phyloP scores from a whole-genome alignment of 2,888 invertebrate genomes.

The Anarsia innoxiella region DNA sequence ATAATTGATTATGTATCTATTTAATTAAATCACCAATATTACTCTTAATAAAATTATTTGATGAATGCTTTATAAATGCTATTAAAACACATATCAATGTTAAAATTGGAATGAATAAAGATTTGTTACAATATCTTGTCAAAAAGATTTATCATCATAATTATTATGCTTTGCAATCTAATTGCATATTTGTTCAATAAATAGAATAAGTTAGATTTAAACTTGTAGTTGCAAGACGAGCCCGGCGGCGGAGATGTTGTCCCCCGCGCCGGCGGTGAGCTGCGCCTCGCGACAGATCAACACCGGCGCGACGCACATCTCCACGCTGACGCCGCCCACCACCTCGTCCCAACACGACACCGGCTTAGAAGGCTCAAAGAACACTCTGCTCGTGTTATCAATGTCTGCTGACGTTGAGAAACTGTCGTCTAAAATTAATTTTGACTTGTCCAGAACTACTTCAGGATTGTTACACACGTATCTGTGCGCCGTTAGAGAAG shows the following conservation, averaged over 20 bases:
- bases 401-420: slow-evolving; percentile 81
- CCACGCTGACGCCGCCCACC: slow-evolving; percentile 63
- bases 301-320: slow-evolving; percentile 89
- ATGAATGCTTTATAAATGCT: too few relatives aligned
- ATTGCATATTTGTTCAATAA: too few relatives aligned
- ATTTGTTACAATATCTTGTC: too few relatives aligned
- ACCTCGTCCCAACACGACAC: slow-evolving; percentile 89
- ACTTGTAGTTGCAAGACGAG: slow-evolving; percentile 81
- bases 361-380: slow-evolving; percentile 80
- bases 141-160: too few relatives aligned
- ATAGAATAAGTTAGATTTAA: too few relatives aligned
- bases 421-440: slow-evolving; percentile 86
- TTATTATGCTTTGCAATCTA: too few relatives aligned
- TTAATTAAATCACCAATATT: too few relatives aligned
- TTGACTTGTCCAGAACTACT: slow-evolving; percentile 62
- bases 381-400: slow-evolving; percentile 72
- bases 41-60: too few relatives aligned
- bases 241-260: slow-evolving; percentile 93
- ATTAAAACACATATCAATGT: too few relatives aligned
- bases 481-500: slow-evolving; percentile 86
- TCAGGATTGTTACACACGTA: slow-evolving; percentile 84
- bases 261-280: slow-evolving; percentile 90
- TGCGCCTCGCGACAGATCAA: slow-evolving; percentile 87
- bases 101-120: too few relatives aligned
- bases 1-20: too few relatives aligned